A percentile compares a stretch with the other conserved stretches of the same genome.
Conservation (phyloP, 2,888 invertebrate genomes). For the Acanthosoma haemorrhoidale region DNA sequence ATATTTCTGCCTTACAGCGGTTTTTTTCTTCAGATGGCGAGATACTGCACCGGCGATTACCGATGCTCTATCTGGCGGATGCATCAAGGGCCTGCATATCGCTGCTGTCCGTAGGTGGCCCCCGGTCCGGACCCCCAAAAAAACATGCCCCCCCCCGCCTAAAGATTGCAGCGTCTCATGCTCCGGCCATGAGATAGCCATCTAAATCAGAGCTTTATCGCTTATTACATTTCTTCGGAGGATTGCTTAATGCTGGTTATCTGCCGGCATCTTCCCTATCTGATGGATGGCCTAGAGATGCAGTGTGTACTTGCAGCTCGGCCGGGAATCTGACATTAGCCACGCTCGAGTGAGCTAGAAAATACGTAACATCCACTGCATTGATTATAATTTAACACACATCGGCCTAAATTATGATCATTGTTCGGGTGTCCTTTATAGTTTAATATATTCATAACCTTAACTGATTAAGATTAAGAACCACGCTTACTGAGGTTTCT, state of each 20-base stretch:
- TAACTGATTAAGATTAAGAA: no score
- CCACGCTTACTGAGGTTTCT: no score
- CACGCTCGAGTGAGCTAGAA: neutral
- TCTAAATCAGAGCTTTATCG: slow-evolving; percentile 3
- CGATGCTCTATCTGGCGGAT: neutral
- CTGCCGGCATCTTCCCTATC: neutral
- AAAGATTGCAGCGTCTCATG: neutral
- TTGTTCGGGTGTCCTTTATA: no score
- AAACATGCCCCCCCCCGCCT: neutral
- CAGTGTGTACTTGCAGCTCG: no score
- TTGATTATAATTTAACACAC: no score
- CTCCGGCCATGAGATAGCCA: neutral
- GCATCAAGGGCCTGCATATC: neutral
- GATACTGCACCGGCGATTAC: neutral
- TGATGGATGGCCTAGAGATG: neutral
- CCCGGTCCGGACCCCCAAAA: neutral
- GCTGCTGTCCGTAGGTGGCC: neutral
- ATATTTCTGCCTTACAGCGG: no score
- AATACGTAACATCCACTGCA: no score
- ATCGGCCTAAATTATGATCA: no score
- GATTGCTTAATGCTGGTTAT: neutral
- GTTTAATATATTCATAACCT: no score
- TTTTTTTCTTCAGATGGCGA: neutral
- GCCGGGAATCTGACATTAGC: neutral
- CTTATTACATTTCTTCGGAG: neutral